Conservation (phyloP, 2,888 invertebrate species). For the Loripinus fragilis region DNA sequence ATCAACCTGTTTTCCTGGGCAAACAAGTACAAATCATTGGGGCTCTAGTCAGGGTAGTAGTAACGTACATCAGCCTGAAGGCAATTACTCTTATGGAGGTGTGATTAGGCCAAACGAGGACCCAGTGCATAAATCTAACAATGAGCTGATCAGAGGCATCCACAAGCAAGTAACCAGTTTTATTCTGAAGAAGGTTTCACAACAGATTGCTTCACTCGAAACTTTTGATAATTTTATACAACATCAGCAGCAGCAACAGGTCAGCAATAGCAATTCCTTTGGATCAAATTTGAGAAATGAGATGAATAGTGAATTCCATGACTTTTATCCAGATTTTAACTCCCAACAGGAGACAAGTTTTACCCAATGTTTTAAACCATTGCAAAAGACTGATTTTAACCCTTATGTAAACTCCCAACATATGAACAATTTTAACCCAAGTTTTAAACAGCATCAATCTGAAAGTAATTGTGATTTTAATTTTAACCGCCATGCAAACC, state of each 20-base stretch:
- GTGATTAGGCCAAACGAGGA: not conserved
- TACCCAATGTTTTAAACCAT: too few species aligned
- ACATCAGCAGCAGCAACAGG: not conserved
- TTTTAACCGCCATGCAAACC: too few species aligned
- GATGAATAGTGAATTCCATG: not conserved
- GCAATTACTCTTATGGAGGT: not conserved
- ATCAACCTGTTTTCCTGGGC: not conserved
- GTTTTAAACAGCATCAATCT: too few species aligned
- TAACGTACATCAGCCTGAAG: not conserved
- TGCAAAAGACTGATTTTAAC: too few species aligned
- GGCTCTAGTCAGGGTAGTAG: not conserved
- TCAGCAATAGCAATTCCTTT: not conserved
- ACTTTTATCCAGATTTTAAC: not conserved
- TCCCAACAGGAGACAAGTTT: too few species aligned
- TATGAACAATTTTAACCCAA: too few species aligned
- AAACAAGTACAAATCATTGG: not conserved
- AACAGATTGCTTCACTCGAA: not conserved
- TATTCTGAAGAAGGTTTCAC: conserved; percentile 1
- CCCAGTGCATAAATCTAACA: not conserved
- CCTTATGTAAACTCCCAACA: too few species aligned
- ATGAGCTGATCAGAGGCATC: not conserved
- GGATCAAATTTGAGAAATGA: not conserved
- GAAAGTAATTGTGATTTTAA: too few species aligned
- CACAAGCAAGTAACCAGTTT: not conserved
- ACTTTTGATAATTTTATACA: not conserved